A percentile compares a stretch with the other conserved stretches of the same genome.
Conservation (phyloP, 2,888 invertebrate species). For the Apomyelois bistriatella region DNA sequence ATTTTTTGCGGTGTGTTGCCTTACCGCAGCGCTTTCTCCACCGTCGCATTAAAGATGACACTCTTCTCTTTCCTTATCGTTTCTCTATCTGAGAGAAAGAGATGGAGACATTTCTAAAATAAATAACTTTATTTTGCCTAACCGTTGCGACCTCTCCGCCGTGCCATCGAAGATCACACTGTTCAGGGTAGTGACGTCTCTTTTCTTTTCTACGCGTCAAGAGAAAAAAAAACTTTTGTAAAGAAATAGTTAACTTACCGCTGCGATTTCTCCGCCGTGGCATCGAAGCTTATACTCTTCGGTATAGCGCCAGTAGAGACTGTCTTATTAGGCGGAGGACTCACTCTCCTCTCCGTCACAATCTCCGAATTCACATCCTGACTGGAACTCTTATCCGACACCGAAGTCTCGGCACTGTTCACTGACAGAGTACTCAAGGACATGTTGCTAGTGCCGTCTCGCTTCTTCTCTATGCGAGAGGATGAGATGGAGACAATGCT, state of each 20-base stretch:
- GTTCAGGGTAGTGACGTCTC: too few species aligned
- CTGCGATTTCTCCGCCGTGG: conserved; percentile 90
- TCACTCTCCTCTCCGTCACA: conserved; percentile 63
- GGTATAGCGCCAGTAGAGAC: conserved; percentile 91
- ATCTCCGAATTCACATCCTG: conserved; percentile 73
- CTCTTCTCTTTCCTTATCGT: too few species aligned
- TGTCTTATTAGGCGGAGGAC: conserved; percentile 57
- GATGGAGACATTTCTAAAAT: too few species aligned
- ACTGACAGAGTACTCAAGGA: conserved; percentile 68
- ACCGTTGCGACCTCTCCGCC: too few species aligned
- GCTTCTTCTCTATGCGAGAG: conserved; percentile 62
- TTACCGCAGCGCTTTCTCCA: too few species aligned
- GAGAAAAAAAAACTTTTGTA: too few species aligned
- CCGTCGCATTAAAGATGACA: too few species aligned
- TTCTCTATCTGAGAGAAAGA: too few species aligned
- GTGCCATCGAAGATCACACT: too few species aligned
- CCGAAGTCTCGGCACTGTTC: conserved; percentile 66
- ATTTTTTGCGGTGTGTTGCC: too few species aligned
- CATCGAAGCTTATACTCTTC: conserved; percentile 95
- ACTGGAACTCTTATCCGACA: conserved; percentile 68
- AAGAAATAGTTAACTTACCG: conserved; percentile 51
- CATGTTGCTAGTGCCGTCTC: conserved; percentile 56
- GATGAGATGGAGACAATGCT: conserved; percentile 69
- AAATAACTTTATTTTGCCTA: too few species aligned
- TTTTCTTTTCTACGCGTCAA: too few species aligned